A percentile compares a stretch with the other conserved stretches of the same genome.
These are phyloP conservation scores for Drosophila rufa DNA, from an alignment of 1,140 invertebrate genomes.

Conservation along the genomic window DNA sequence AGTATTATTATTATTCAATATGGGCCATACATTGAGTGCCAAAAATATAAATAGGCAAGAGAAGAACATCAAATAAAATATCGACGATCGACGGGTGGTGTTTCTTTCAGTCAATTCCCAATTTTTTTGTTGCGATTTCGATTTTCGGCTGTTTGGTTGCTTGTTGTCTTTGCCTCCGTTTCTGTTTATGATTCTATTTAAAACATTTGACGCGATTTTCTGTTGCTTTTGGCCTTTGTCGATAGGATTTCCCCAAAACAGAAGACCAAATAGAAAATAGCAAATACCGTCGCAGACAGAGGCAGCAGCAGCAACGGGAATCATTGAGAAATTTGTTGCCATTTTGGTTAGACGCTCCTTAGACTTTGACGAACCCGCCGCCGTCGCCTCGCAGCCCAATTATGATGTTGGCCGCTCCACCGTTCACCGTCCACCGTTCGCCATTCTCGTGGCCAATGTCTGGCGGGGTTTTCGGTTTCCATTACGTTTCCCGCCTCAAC, in stretches of 20 bases:
- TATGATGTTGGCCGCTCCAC: conserved; percentile 40
- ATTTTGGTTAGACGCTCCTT: conserved; percentile 78
- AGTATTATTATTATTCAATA: conserved; percentile 59
- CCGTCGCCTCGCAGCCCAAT: conserved; percentile 16
- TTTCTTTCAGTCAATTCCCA: conserved; percentile 30
- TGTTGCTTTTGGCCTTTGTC: conserved; percentile 70
- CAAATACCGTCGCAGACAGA: conserved; percentile 18
- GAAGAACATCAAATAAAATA: conserved; percentile 44
- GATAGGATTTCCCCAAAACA: conserved; percentile 68
- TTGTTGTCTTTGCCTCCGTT: conserved; percentile 32
- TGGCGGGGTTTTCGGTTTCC: conserved; percentile 69
- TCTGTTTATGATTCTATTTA: conserved; percentile 67
- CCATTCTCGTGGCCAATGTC: conserved; percentile 51
- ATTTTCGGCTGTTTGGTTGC: conserved; percentile 13
- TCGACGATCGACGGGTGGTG: conserved; percentile 59
- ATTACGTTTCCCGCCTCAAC: conserved; percentile 56
- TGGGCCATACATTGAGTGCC: conserved; percentile 32
- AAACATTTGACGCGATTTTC: conserved; percentile 73
- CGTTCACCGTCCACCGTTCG: conserved; percentile 2
- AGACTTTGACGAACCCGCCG: conserved; percentile 57
- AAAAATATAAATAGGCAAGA: conserved; percentile 36
- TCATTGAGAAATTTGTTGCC: conserved; percentile 58
- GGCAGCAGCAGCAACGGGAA: conserved; percentile 1
- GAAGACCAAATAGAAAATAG: conserved; percentile 3
- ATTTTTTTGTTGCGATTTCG: conserved; percentile 20